A percentile compares a stretch with the other conserved stretches of the same genome.
phyloP scores from a whole-genome alignment of 2,113 vertebrate species.

The Gasterosteus nipponicus region DNA sequence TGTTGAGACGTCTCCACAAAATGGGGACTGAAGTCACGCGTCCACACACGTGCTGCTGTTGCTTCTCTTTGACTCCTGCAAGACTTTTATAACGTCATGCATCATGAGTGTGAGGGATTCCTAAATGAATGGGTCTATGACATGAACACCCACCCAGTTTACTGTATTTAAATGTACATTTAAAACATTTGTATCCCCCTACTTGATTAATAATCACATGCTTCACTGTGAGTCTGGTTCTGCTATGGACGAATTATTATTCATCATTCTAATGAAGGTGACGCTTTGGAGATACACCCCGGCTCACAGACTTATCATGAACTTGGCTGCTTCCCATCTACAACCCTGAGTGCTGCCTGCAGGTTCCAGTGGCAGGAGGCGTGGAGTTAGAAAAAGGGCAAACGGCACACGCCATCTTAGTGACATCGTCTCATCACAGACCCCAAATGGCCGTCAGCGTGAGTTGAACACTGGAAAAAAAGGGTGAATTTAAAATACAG shows the following conservation, averaged over 20 bases:
- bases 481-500: accelerated
- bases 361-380: accelerated
- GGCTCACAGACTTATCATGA: neutral
- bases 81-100: too few species aligned
- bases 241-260: neutral
- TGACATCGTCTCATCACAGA: accelerated
- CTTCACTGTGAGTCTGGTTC: neutral
- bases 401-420: conserved; percentile 39
- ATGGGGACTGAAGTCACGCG: conserved; percentile 28
- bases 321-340: conserved; percentile 20
- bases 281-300: accelerated
- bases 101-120: neutral
- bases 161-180: neutral
- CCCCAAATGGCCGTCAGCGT: conserved; percentile 32
- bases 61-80: neutral
- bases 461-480: too few species aligned
- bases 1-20: neutral
- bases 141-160: neutral
- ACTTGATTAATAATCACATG: neutral
- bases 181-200: neutral
- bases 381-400: accelerated
- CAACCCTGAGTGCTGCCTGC: accelerated
- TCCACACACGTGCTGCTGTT: accelerated
- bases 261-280: accelerated
- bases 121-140: neutral